phyloP scores from a whole-genome alignment of 2,113 vertebrate genomes.

The pig (Sus scrofa) region DNA sequence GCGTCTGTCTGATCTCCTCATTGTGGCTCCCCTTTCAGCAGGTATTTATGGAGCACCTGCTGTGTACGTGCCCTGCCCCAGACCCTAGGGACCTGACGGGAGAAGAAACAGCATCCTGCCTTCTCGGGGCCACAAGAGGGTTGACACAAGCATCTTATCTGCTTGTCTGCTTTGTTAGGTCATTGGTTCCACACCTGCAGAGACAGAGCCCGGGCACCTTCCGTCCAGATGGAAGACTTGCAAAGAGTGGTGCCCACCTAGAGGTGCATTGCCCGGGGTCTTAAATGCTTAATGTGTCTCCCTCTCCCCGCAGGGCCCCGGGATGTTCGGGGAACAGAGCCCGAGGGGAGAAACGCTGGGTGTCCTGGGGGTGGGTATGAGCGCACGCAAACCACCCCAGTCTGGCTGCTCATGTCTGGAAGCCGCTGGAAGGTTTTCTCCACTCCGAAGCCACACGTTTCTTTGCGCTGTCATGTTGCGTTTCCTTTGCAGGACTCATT shows the following conservation, averaged over 20 bases:
- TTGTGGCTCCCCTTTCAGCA: accelerated
- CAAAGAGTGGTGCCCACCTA: accelerated
- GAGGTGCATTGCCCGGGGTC: not conserved
- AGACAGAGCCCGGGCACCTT: not conserved
- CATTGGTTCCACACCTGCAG: accelerated
- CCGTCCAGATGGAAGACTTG: accelerated
- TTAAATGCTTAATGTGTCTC: accelerated
- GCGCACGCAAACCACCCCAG: accelerated
- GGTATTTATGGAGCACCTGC: not conserved
- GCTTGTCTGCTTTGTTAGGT: accelerated
- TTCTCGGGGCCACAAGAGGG: accelerated
- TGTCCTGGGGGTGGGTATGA: accelerated
- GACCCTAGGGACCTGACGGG: not conserved
- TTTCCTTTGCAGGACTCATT: not conserved
- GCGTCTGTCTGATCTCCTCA: accelerated
- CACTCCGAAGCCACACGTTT: not conserved
- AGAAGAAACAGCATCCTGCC: not conserved
- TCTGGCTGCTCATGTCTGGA: not conserved
- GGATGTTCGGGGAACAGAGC: accelerated
- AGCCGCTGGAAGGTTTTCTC: not conserved
- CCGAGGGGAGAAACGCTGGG: accelerated
- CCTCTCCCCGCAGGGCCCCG: accelerated
- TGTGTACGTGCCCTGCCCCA: accelerated
- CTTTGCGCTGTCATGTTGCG: accelerated
- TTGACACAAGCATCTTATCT: accelerated